These are phyloP conservation scores for Cerceris rybyensis DNA, from an alignment of 2,888 invertebrate genomes.

Conservation along the genomic window DNA sequence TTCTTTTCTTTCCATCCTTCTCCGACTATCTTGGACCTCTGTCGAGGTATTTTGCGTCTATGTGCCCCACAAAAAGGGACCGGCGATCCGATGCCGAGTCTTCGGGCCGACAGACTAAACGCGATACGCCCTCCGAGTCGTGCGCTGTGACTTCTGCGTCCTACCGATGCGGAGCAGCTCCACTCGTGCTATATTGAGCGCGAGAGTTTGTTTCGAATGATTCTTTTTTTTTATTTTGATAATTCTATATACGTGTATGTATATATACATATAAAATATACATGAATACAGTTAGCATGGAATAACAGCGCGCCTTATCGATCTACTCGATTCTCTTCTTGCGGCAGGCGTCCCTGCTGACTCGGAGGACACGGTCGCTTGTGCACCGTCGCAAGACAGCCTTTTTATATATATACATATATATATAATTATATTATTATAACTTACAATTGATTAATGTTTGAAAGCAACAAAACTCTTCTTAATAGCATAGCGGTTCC, in stretches of 20 bases:
- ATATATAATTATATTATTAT: constrained; percentile 53
- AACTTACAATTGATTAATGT: constrained; percentile 60
- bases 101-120: constrained; percentile 48
- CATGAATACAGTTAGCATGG: too few relatives aligned
- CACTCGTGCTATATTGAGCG: too few relatives aligned
- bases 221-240: constrained; percentile 2
- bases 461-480: constrained; percentile 43
- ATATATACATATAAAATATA: too few relatives aligned
- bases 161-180: too few relatives aligned
- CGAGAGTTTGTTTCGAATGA: background rate
- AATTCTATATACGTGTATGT: background rate
- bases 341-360: constrained; percentile 11
- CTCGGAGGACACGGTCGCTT: constrained; percentile 64
- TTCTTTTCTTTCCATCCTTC: background rate
- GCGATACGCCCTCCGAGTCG: constrained; percentile 62
- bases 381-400: constrained; percentile 59
- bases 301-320: constrained; percentile 4
- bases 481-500: constrained; percentile 58
- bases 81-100: constrained; percentile 60
- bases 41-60: background rate
- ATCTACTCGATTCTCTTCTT: background rate
- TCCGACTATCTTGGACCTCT: background rate
- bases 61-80: background rate
- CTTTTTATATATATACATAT: constrained; percentile 57
- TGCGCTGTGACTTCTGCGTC: too few relatives aligned